Conservation (phyloP, 2,888 invertebrate genomes). For the Tricholauxania praeusta region DNA sequence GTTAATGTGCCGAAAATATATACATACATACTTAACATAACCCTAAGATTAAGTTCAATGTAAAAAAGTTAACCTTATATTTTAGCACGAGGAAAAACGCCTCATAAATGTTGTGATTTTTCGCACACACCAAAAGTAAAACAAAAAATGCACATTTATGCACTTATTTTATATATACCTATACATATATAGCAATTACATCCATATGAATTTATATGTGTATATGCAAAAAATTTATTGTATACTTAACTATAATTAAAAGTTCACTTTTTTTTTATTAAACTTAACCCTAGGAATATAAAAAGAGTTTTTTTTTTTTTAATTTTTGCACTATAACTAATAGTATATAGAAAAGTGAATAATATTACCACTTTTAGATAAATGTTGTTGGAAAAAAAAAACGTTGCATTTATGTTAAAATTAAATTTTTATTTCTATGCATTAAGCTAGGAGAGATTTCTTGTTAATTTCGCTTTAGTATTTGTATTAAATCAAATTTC, state of each 20-base stretch:
- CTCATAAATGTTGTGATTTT: constrained; percentile 29
- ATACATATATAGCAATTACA: not conserved
- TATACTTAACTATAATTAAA: not conserved
- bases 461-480: too few species aligned
- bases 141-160: not conserved
- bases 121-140: constrained; percentile 2
- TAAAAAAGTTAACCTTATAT: constrained; percentile 20
- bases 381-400: too few species aligned
- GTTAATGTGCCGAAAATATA: constrained; percentile 19
- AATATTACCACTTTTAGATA: too few species aligned
- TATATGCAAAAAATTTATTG: not conserved
- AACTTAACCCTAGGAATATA: not conserved
- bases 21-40: not conserved
- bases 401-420: too few species aligned
- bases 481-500: too few species aligned
- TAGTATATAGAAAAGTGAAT: too few species aligned
- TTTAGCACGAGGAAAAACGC: constrained; percentile 28
- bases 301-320: not conserved
- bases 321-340: constrained; percentile 8
- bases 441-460: too few species aligned
- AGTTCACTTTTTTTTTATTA: constrained; percentile 16
- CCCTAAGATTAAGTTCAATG: not conserved
- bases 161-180: constrained; percentile 20
- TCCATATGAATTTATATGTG: constrained; percentile 1
- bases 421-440: too few species aligned